Conservation (phyloP, 2,888 invertebrate species). For the Unio pictorum region DNA sequence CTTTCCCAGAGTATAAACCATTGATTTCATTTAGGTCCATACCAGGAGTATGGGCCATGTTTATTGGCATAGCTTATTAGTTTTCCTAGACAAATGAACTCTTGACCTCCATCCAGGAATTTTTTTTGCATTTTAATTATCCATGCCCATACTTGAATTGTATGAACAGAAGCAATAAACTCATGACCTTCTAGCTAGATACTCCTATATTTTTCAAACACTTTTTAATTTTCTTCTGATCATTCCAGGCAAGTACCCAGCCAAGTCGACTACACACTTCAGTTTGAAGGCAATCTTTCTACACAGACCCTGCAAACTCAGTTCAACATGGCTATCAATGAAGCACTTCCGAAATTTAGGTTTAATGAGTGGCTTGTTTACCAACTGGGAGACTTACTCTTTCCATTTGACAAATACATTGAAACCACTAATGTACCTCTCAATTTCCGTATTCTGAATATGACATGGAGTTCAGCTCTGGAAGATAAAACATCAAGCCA, state of each 20-base stretch:
- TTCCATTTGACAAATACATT: slow-evolving; percentile 39
- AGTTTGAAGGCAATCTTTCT: slow-evolving; percentile 46
- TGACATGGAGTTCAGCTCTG: slow-evolving; percentile 39
- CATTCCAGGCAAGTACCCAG: slow-evolving; percentile 41
- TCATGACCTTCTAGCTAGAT: too few relatives aligned
- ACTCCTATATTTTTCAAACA: too few relatives aligned
- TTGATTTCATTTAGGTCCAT: too few relatives aligned
- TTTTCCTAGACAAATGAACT: too few relatives aligned
- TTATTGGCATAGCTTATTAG: too few relatives aligned
- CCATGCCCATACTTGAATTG: too few relatives aligned
- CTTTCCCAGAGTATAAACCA: too few relatives aligned
- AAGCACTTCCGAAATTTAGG: slow-evolving; percentile 32
- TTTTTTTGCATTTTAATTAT: too few relatives aligned
- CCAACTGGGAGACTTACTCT: slow-evolving; percentile 36
- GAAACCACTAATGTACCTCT: slow-evolving; percentile 46
- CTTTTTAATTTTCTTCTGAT: neutral
- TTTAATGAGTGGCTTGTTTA: slow-evolving; percentile 44
- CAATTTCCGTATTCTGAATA: slow-evolving; percentile 45
- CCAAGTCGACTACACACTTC: slow-evolving; percentile 44
- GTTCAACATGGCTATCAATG: slow-evolving; percentile 33
- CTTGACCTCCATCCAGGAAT: too few relatives aligned
- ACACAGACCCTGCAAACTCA: slow-evolving; percentile 23
- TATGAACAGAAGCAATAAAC: too few relatives aligned
- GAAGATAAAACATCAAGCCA: slow-evolving; percentile 31
- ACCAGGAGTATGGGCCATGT: too few relatives aligned